Evolutionary conservation across 2,888 invertebrate species (phyloP).

Genomic region (Phyllotreta striolata): DNA sequence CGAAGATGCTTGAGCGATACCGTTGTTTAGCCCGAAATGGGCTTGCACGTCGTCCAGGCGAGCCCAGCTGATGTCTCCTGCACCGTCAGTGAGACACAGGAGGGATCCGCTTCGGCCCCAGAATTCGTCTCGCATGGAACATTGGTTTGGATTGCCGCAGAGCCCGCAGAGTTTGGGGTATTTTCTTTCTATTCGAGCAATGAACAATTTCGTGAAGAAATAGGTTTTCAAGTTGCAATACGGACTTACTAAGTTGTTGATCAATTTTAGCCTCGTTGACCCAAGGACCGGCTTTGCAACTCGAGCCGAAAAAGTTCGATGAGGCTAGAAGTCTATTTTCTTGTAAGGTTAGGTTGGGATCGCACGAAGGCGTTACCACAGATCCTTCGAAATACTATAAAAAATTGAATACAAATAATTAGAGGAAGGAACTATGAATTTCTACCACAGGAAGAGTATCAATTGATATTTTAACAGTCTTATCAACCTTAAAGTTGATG

Average conservation of each 20-base stretch:
- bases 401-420: constrained; percentile 15
- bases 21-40: constrained; percentile 70
- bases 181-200: constrained; percentile 62
- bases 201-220: not conserved
- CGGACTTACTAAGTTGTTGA: constrained; percentile 68
- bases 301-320: constrained; percentile 76
- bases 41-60: constrained; percentile 72
- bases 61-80: constrained; percentile 85
- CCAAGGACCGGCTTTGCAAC: constrained; percentile 90
- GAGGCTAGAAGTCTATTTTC: constrained; percentile 81
- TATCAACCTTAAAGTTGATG: no score
- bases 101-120: constrained; percentile 85
- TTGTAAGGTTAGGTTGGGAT: constrained; percentile 71
- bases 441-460: no score
- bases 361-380: constrained; percentile 76
- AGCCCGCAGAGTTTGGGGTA: constrained; percentile 78
- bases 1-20: constrained; percentile 57
- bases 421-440: not conserved
- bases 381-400: constrained; percentile 77
- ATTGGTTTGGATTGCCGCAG: constrained; percentile 70
- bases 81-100: constrained; percentile 78
- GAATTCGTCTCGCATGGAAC: constrained; percentile 76
- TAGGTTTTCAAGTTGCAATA: not conserved
- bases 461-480: no score
- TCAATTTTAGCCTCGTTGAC: constrained; percentile 72